A percentile compares a stretch with the other conserved stretches of the same genome.
Conservation (phyloP, 1,140 invertebrate genomes). For the Calephelis virginiensis region DNA sequence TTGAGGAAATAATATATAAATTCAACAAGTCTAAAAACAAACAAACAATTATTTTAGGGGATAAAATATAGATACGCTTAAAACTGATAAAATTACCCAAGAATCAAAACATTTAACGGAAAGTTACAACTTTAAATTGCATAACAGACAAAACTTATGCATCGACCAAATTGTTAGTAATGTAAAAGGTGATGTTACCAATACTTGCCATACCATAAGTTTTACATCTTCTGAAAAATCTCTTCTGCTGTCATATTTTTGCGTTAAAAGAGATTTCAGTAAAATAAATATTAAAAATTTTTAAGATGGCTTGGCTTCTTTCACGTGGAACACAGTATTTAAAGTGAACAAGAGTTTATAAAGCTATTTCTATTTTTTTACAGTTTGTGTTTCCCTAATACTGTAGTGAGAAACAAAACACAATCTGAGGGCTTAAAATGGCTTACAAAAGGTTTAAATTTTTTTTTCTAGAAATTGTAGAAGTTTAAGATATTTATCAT, state of each 20-base stretch:
- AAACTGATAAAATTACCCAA: slow-evolving; percentile 3
- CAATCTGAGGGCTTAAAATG: slow-evolving; percentile 6
- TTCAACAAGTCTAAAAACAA: too few relatives aligned
- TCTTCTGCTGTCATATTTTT: neutral
- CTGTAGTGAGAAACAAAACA: slow-evolving; percentile 19
- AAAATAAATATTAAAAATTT: slow-evolving; percentile 28
- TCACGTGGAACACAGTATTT: slow-evolving; percentile 26
- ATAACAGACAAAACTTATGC: slow-evolving; percentile 26
- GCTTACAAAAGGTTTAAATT: slow-evolving; percentile 24
- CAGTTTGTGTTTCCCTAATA: slow-evolving; percentile 34
- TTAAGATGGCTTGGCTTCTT: slow-evolving; percentile 11
- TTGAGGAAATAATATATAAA: too few relatives aligned
- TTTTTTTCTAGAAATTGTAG: slow-evolving; percentile 18
- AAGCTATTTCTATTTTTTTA: slow-evolving; percentile 29
- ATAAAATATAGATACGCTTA: slow-evolving; percentile 29
- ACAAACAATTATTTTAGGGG: slow-evolving; percentile 22
- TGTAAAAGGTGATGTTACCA: slow-evolving; percentile 16
- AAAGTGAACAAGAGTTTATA: slow-evolving; percentile 22
- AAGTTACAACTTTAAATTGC: slow-evolving; percentile 26
- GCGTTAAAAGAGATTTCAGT: too few relatives aligned
- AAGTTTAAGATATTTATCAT: slow-evolving; percentile 20
- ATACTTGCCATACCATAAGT: slow-evolving; percentile 23
- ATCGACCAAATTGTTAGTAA: slow-evolving; percentile 31
- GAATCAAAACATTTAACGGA: slow-evolving; percentile 1
- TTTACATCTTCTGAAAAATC: slow-evolving; percentile 15